These are phyloP conservation scores for Anguilla anguilla DNA, from an alignment of 2,797 vertebrate species.

Conservation along the genomic window DNA sequence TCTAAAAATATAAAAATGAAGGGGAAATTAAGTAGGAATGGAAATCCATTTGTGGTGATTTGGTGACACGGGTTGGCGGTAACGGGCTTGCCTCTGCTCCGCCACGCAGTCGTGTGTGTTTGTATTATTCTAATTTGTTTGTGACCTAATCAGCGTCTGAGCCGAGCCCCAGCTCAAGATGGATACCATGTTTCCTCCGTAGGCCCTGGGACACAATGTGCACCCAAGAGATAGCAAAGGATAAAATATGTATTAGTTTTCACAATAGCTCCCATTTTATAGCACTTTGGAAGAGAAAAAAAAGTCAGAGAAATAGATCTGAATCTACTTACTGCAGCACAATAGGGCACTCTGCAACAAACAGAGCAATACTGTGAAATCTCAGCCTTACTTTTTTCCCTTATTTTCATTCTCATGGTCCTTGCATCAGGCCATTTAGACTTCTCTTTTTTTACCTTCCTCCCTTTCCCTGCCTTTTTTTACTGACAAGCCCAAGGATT, in stretches of 20 bases:
- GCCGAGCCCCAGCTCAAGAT: slow-evolving; percentile 54
- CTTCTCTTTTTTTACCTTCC: slow-evolving; percentile 53
- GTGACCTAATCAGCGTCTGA: slow-evolving; percentile 59
- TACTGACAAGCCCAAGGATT: slow-evolving; percentile 99
- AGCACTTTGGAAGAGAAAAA: slow-evolving; percentile 68
- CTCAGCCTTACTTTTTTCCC: slow-evolving; percentile 46
- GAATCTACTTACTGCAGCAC: slow-evolving; percentile 73
- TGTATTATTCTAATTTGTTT: slow-evolving; percentile 68
- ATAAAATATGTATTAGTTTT: slow-evolving; percentile 81
- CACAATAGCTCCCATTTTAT: slow-evolving; percentile 54
- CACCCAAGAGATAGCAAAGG: slow-evolving; percentile 67
- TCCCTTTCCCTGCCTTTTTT: slow-evolving; percentile 73
- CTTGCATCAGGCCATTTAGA: slow-evolving; percentile 77
- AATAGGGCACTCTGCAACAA: slow-evolving; percentile 57
- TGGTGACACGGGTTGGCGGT: not conserved
- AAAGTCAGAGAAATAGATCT: slow-evolving; percentile 65
- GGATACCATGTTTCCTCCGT: slow-evolving; percentile 57
- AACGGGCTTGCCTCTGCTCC: slow-evolving; percentile 6
- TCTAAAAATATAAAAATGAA: not conserved
- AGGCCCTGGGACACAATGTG: slow-evolving; percentile 51
- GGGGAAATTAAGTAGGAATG: not conserved
- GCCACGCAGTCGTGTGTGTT: slow-evolving; percentile 48
- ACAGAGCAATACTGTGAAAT: slow-evolving; percentile 80
- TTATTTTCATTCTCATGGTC: slow-evolving; percentile 68
- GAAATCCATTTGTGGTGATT: not conserved